These are phyloP conservation scores for Gadus chalcogrammus DNA, from an alignment of 2,113 vertebrate genomes.

Conservation along the genomic window DNA sequence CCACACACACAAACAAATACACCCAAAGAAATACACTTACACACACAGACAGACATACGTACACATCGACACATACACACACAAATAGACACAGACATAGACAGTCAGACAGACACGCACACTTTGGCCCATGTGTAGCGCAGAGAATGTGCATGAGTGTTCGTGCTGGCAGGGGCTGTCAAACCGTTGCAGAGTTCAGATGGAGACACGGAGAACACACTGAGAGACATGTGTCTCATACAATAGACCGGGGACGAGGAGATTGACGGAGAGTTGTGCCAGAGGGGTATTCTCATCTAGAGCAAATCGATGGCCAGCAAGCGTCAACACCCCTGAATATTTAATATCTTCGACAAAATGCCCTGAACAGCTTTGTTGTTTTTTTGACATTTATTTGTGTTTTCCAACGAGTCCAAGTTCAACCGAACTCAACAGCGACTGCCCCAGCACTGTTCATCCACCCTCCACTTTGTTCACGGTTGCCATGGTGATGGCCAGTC, in stretches of 20 bases:
- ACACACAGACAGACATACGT: conserved; percentile 4
- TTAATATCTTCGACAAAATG: too few relatives aligned
- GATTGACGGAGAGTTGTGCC: conserved; percentile 6
- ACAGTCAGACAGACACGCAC: conserved; percentile 1
- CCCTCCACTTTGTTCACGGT: too few relatives aligned
- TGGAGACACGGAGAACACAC: conserved; percentile 26
- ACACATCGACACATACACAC: neutral
- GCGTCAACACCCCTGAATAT: neutral
- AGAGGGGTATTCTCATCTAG: neutral
- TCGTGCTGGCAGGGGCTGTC: conserved; percentile 29
- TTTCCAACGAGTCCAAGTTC: too few relatives aligned
- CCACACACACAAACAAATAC: conserved; percentile 6
- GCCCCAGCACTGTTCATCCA: too few relatives aligned
- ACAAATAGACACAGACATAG: neutral
- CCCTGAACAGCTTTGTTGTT: too few relatives aligned
- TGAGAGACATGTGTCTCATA: conserved; percentile 34
- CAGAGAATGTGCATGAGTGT: conserved; percentile 31
- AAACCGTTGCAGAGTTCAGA: conserved; percentile 25
- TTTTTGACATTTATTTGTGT: too few relatives aligned
- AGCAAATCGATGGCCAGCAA: neutral
- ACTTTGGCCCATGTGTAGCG: conserved; percentile 13
- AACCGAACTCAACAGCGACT: too few relatives aligned
- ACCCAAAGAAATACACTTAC: neutral
- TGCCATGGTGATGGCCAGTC: too few relatives aligned
- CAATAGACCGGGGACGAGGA: neutral